A percentile compares a stretch with the other conserved stretches of the same genome.
These are phyloP conservation scores for Pollachius pollachius DNA, from an alignment of 2,113 vertebrate species.

Conservation along the genomic window DNA sequence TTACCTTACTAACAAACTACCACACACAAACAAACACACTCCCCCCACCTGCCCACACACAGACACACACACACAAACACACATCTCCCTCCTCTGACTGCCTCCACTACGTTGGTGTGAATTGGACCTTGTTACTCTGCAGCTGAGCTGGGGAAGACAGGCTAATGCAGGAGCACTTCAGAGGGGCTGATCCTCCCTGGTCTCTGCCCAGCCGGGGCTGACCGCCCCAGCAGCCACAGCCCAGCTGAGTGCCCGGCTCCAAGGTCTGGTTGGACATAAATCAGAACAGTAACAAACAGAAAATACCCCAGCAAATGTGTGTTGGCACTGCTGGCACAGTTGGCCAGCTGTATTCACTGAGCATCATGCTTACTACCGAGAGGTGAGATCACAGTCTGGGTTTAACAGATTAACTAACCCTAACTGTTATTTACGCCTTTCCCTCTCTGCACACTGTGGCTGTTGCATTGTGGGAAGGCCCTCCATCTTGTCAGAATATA, in stretches of 20 bases:
- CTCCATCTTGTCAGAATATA: conserved; percentile 65
- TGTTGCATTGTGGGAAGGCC: conserved; percentile 48
- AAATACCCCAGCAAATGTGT: no score
- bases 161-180: conserved; percentile 44
- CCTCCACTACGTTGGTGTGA: conserved; percentile 17
- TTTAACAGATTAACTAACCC: conserved; percentile 32
- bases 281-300: conserved; percentile 10
- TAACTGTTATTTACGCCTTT: conserved; percentile 14
- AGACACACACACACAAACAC: no score
- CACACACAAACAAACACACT: neutral
- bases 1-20: no score
- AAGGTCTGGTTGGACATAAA: conserved; percentile 48
- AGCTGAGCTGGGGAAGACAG: conserved; percentile 41
- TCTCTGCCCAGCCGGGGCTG: conserved; percentile 32
- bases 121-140: conserved; percentile 37
- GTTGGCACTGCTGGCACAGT: no score
- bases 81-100: neutral
- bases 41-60: neutral
- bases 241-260: conserved; percentile 40
- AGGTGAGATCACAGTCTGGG: conserved; percentile 30
- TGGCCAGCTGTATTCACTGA: no score
- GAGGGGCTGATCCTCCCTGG: conserved; percentile 35
- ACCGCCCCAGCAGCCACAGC: conserved; percentile 26
- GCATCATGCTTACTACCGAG: no score
- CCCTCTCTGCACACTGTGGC: conserved; percentile 36